A percentile compares a stretch with the other conserved stretches of the same genome.
phyloP scores from a whole-genome alignment of 2,797 vertebrate genomes.

The Tarsius wallacei region DNA sequence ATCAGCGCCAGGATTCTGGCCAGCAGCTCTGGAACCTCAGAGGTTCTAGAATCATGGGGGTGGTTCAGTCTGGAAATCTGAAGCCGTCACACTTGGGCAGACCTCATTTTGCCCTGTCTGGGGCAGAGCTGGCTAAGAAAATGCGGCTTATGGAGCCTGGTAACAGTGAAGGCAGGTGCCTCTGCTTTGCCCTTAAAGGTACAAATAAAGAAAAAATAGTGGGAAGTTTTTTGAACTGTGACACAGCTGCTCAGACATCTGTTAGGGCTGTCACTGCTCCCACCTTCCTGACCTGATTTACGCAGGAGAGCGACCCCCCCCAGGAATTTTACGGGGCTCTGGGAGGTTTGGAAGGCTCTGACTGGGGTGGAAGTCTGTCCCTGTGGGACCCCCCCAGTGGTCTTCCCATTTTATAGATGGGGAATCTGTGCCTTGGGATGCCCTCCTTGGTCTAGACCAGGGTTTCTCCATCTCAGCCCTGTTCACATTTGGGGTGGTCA shows the following conservation, averaged over 20 bases:
- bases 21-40: neutral
- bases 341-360: neutral
- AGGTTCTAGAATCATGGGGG: neutral
- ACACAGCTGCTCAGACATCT: neutral
- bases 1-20: neutral
- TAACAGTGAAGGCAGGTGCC: slow-evolving; percentile 36
- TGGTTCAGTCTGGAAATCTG: neutral
- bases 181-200: slow-evolving; percentile 45
- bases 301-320: slow-evolving; percentile 11
- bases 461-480: neutral
- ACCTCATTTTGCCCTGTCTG: neutral
- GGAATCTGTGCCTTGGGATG: neutral
- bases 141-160: neutral
- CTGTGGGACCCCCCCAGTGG: neutral
- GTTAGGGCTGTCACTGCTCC: slow-evolving; percentile 45
- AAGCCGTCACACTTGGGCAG: neutral
- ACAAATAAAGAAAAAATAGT: slow-evolving; percentile 77
- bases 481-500: accelerated
- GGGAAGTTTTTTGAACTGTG: slow-evolving; percentile 72
- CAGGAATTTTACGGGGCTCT: neutral
- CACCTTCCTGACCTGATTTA: slow-evolving; percentile 73
- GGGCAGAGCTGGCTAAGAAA: neutral
- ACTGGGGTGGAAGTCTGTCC: neutral
- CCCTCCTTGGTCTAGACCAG: neutral
- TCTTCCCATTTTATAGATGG: neutral